Conservation (phyloP, 1,140 invertebrate species). For the Phthorimaea operculella region DNA sequence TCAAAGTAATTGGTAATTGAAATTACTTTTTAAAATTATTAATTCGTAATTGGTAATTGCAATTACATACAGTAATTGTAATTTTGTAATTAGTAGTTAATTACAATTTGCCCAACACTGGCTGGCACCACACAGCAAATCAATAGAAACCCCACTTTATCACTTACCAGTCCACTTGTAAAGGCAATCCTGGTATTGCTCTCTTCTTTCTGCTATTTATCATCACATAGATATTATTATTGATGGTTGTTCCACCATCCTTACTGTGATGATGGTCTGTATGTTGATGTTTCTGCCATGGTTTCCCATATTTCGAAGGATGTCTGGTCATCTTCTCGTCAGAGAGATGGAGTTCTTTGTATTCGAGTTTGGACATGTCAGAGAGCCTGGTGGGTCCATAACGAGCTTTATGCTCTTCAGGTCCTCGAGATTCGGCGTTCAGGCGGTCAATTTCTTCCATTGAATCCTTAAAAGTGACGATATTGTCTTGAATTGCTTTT, state of each 20-base stretch:
- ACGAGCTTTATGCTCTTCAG: slow-evolving; percentile 68
- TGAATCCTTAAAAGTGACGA: background rate
- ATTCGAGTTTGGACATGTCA: slow-evolving; percentile 80
- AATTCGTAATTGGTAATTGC: too few relatives aligned
- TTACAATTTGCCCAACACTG: too few relatives aligned
- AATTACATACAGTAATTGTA: too few relatives aligned
- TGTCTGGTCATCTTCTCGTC: slow-evolving; percentile 40
- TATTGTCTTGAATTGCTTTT: too few relatives aligned
- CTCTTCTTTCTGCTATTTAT: slow-evolving; percentile 27
- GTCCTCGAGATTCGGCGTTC: slow-evolving; percentile 67
- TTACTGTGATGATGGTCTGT: background rate
- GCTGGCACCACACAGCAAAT: too few relatives aligned
- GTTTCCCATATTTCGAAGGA: slow-evolving; percentile 16
- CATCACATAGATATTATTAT: background rate
- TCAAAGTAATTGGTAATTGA: too few relatives aligned
- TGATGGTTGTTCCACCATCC: background rate
- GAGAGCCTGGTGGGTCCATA: slow-evolving; percentile 82
- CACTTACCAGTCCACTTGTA: slow-evolving; percentile 59
- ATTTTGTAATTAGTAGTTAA: too few relatives aligned
- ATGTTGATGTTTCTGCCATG: slow-evolving; percentile 8
- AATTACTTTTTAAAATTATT: too few relatives aligned
- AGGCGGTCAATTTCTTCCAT: slow-evolving; percentile 71
- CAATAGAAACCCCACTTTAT: background rate
- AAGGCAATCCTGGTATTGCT: slow-evolving; percentile 27
- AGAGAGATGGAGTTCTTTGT: slow-evolving; percentile 67